Evolutionary conservation across 2,888 invertebrate genomes (phyloP), one percentile per base, ranked within the genome.

Genomic region (Podabrus alpinus): DNA sequence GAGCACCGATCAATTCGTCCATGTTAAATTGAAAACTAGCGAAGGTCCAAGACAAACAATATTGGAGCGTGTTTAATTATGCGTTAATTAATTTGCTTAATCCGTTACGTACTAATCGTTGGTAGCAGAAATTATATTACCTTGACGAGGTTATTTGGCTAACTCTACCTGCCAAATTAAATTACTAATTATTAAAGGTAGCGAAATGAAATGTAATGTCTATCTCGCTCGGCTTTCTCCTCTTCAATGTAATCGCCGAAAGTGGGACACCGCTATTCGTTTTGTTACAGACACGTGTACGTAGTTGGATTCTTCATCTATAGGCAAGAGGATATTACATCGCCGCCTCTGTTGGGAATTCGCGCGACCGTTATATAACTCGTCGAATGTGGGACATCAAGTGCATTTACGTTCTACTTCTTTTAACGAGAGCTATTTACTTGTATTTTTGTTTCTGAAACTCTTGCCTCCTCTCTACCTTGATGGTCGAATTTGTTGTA

Each of bases 351-450:
- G 77, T 73, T 76, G 75, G 77, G 75, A 75, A 75, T 76, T 73
- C 67, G 60, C 69, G 75, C 61, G 71, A 75, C 73, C 75, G 75
- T 78, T 78, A 78, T 73, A 71, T 78, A 78, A 78, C 72, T 74
- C 70, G 68, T 60, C 70, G 69, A 74, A 80, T 78, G 79, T 80
- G 74, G 80, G 80, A 74, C 79, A 71, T 72, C 74, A 73, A 69
- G 75, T 80, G 80, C 79, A 80, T 78, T 79, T 75, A 77, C 77
- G 79, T 74, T 78, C 80, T 76, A 78, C 78, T 76, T 79, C 75
- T 66, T 64, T 21, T n/a, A 19, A 64, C 62, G 62, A 21, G 62
- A 64, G n/a, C 17, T 16, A n/a, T 19, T 64, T 64, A 19, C 19
- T 64, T 64, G 62, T 19, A 64, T 64, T 17, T 64, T 21, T 17